Evolutionary conservation across 2,888 invertebrate genomes (phyloP).

Genomic region (Agrotis ipsilon): DNA sequence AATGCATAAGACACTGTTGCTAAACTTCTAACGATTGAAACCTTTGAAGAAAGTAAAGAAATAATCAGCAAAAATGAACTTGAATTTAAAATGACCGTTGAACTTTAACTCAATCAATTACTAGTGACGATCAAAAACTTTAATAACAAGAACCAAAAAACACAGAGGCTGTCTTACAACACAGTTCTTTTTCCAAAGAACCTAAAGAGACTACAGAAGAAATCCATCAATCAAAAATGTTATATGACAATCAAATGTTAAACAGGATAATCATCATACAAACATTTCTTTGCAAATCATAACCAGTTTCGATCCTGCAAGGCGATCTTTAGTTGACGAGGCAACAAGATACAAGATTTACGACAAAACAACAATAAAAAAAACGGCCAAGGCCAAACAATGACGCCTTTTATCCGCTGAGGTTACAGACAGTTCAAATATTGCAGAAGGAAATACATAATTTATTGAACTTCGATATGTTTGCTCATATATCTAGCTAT

Average conservation of each 20-base stretch:
- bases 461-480: slow-evolving; percentile 3
- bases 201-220: neutral
- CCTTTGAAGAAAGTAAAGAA: neutral
- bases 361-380: slow-evolving; percentile 31
- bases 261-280: neutral
- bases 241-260: neutral
- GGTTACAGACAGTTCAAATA: slow-evolving; percentile 42
- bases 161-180: neutral
- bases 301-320: neutral
- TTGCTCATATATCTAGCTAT: neutral
- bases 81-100: neutral
- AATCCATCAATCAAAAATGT: neutral
- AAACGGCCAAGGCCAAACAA: slow-evolving; percentile 28
- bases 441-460: slow-evolving; percentile 4
- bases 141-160: neutral
- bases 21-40: neutral
- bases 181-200: neutral
- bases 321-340: neutral
- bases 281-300: slow-evolving; percentile 17
- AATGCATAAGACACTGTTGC: neutral
- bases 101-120: neutral
- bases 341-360: neutral
- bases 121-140: neutral
- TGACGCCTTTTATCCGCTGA: slow-evolving; percentile 32
- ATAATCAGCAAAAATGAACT: too few relatives aligned